A percentile compares a stretch with the other conserved stretches of the same genome.
Evolutionary conservation across 1,140 invertebrate genomes (phyloP).

Genomic region (roundworm (Caenorhabditis elegans)): WBcel235 BX284602.5:5587001-5587500

Average conservation of each 20-base stretch:
- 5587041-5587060: not conserved
- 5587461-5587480: not conserved
- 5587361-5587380: constrained; percentile 29
- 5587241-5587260: constrained; percentile 18
- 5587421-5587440: not conserved
- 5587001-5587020: constrained; percentile 39
- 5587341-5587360: constrained; percentile 21
- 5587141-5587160: too few species aligned
- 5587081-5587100: not conserved
- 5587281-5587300: constrained; percentile 28
- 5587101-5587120: not conserved
- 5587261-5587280: constrained; percentile 30
- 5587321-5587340: constrained; percentile 30
- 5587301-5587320: constrained; percentile 36
- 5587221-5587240: constrained; percentile 36
- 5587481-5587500: not conserved
- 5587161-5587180: too few species aligned
- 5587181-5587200: not conserved
- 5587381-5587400: constrained; percentile 20
- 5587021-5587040: not conserved
- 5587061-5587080: too few species aligned
- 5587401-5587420: constrained; percentile 38
- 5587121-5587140: not conserved
- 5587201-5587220: constrained; percentile 30
- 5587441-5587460: constrained; percentile 28